These are phyloP conservation scores for Conchocele bisecta DNA, from an alignment of 2,888 invertebrate genomes.

Conservation along the genomic window DNA sequence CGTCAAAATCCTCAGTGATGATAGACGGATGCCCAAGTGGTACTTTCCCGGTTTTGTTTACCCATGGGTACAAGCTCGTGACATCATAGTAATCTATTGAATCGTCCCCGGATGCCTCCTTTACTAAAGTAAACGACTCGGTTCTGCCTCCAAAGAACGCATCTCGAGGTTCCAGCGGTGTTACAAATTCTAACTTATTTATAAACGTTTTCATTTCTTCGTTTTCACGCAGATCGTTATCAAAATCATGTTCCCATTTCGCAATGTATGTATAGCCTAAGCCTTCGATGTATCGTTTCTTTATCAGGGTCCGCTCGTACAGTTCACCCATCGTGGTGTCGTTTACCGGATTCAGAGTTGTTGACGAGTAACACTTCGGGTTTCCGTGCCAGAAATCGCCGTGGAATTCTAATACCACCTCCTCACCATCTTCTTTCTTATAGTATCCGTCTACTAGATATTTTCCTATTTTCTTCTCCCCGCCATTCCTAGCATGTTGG, in stretches of 20 bases:
- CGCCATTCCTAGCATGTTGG: conserved; percentile 16
- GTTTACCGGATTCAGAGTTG: conserved; percentile 29
- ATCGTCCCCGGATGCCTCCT: conserved; percentile 7
- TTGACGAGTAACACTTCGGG: conserved; percentile 22
- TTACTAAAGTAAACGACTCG: conserved; percentile 29
- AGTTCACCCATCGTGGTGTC: conserved; percentile 33
- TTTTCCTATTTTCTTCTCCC: conserved; percentile 22
- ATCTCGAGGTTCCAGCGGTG: conserved; percentile 1
- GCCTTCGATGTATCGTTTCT: conserved; percentile 25
- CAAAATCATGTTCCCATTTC: conserved; percentile 66
- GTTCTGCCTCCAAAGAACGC: conserved; percentile 20
- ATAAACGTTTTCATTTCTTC: conserved; percentile 37
- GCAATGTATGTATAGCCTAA: conserved; percentile 44
- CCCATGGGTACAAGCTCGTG: conserved; percentile 26
- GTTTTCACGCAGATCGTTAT: conserved; percentile 36
- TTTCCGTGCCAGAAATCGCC: conserved; percentile 30
- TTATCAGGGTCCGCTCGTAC: conserved; percentile 32
- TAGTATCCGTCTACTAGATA: conserved; percentile 31
- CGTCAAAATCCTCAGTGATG: no score
- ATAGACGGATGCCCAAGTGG: no score
- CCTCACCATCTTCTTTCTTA: neutral
- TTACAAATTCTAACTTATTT: conserved; percentile 4
- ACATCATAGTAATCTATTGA: conserved; percentile 29
- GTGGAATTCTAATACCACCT: conserved; percentile 18
- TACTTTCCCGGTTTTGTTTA: no score